These are phyloP conservation scores for Onychomys torridus DNA, from an alignment of 2,797 vertebrate genomes.

Conservation along the genomic window DNA sequence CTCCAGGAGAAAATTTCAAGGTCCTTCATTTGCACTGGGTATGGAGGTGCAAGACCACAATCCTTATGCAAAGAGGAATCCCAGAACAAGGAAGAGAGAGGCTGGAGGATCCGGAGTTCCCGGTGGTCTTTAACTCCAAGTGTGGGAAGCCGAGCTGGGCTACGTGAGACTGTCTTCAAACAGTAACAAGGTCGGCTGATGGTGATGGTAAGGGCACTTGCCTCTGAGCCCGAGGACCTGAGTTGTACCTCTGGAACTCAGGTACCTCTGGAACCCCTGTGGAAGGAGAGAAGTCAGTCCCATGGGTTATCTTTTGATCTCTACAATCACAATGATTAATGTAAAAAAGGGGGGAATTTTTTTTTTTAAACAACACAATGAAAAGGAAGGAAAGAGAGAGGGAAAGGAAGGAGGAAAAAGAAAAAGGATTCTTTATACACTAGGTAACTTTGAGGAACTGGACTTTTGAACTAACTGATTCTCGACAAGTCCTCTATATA, in stretches of 20 bases:
- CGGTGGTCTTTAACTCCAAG: background rate
- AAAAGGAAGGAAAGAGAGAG: background rate
- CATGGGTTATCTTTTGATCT: no score
- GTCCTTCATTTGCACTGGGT: background rate
- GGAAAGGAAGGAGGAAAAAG: background rate
- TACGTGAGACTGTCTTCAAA: background rate
- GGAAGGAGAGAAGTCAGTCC: background rate
- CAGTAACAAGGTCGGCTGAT: background rate
- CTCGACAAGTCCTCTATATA: background rate
- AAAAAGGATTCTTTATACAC: background rate
- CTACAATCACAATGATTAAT: background rate
- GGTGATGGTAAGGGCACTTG: background rate
- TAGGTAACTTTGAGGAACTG: background rate
- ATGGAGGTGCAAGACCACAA: background rate
- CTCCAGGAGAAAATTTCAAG: background rate
- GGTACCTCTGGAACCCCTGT: background rate
- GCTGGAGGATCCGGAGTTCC: no score
- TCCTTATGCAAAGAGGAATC: background rate
- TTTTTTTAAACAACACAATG: background rate
- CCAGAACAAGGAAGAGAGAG: background rate
- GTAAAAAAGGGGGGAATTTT: background rate
- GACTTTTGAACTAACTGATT: background rate
- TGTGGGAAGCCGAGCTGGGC: background rate
- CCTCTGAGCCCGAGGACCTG: background rate
- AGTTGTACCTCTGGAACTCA: background rate